Base-by-base conservation (phyloP, 2,113 vertebrate genomes). In the Macrotis lagotis region DNA sequence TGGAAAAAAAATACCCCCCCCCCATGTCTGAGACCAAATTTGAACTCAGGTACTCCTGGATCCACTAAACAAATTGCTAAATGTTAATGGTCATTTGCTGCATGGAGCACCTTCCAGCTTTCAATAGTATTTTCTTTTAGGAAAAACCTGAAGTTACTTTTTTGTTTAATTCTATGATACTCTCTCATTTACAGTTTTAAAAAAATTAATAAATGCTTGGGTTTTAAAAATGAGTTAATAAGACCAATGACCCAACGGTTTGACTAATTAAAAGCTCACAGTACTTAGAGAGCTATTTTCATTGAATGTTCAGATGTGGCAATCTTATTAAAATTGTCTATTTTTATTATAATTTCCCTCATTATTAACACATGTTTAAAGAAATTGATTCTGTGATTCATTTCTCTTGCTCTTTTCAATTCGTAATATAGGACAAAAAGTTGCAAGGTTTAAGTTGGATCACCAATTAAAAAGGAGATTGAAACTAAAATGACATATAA, bases 361-460 rank as follows among this genome's bases (percentile, higher is more conserved):
- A 92, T 96, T 97, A 96, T 88, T 95, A 96, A 97, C 51, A 25
- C 92, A 95, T 93, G 94, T 90, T 96, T 97, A 94, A 95, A 95
- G 91, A 96, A 96, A 96, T 1, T 95, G 93, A 96, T 95, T 95
- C 95, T 90, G 52, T 94, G 91, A 95, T 93, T 94, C 31, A 92
- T 96, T 97, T 96, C 95, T 97, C 97, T 95, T 96, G 91, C 95
- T 96, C 96, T 96, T 95, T 96, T 93, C 91, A 97, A 93, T 91
- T 92, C 44, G 91, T 96, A 59, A 96, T 50, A 93, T 47, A 96
- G 91, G 91, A 52, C 44, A 48, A 50, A 51, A 31, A 91, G 50
- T 74, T 88, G 90, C 59, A 96, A 51, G 89, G 48, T 96, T 92
- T 66, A 94, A 95, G 92, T 93, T 90, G 90, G 48, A 94, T 83